Conservation (phyloP, 1,140 invertebrate genomes). For the Mactra quadrangularis region DNA sequence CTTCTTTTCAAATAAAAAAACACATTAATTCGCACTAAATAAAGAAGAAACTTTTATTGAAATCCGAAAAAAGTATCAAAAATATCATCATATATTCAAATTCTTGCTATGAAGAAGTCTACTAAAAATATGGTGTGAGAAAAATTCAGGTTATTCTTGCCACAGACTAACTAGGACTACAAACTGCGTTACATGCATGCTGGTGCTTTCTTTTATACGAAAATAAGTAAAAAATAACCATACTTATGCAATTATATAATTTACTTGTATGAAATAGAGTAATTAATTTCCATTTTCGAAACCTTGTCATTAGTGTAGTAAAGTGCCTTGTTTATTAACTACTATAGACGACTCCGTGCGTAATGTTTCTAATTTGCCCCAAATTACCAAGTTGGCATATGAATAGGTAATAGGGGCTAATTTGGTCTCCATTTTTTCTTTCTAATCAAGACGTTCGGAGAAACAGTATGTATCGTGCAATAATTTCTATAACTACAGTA, state of each 20-base stretch:
- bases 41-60: no score
- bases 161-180: no score
- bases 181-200: slow-evolving; percentile 31
- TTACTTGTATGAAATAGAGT: slow-evolving; percentile 43
- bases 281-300: slow-evolving; percentile 59
- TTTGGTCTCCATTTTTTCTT: slow-evolving; percentile 34
- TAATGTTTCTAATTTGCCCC: slow-evolving; percentile 55
- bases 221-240: slow-evolving; percentile 36
- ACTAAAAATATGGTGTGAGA: no score
- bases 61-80: no score
- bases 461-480: not conserved
- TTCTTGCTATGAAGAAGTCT: no score
- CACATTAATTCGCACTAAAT: no score
- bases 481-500: no score
- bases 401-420: slow-evolving; percentile 46
- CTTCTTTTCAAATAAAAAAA: no score
- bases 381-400: slow-evolving; percentile 55
- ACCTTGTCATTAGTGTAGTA: slow-evolving; percentile 39
- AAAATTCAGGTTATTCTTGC: no score
- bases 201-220: slow-evolving; percentile 25
- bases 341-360: not conserved
- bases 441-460: slow-evolving; percentile 1
- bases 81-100: no score
- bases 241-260: slow-evolving; percentile 54
- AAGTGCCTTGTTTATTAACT: slow-evolving; percentile 51